Conservation (phyloP, 1,140 invertebrate genomes). For the Temnothorax longispinosus region DNA sequence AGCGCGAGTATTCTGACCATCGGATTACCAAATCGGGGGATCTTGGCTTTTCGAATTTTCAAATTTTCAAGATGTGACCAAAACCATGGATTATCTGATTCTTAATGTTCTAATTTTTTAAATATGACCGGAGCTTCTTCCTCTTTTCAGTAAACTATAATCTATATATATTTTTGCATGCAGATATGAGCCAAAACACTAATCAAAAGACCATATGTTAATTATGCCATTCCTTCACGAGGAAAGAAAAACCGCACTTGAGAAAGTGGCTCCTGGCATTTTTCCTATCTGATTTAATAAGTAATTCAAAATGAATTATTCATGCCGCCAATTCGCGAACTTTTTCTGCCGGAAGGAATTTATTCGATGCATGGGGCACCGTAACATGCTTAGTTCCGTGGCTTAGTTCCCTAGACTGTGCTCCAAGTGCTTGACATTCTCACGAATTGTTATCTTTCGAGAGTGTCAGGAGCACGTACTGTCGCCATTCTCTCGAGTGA, state of each 20-base stretch:
- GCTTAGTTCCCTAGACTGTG: neutral
- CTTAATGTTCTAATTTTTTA: neutral
- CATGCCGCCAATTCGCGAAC: neutral
- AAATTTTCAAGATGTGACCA: neutral
- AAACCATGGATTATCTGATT: neutral
- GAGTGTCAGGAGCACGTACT: neutral
- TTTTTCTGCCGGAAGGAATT: neutral
- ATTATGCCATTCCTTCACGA: neutral
- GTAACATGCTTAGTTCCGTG: neutral
- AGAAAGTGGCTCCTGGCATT: slow-evolving; percentile 19
- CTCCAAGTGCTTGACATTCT: slow-evolving; percentile 52
- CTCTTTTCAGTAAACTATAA: neutral
- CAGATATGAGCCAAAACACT: neutral
- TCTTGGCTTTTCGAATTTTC: neutral
- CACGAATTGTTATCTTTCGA: slow-evolving; percentile 61
- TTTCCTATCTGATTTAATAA: slow-evolving; percentile 2
- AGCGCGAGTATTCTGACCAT: neutral
- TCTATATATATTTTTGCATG: neutral
- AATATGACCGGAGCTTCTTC: neutral
- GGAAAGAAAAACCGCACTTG: neutral
- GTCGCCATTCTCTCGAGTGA: slow-evolving; percentile 56
- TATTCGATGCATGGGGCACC: neutral
- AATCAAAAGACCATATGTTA: neutral
- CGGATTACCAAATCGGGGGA: neutral
- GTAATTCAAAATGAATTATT: slow-evolving; percentile 17